Evolutionary conservation across 2,797 vertebrate species (phyloP).

Genomic region (Ciconia nigra): DNA sequence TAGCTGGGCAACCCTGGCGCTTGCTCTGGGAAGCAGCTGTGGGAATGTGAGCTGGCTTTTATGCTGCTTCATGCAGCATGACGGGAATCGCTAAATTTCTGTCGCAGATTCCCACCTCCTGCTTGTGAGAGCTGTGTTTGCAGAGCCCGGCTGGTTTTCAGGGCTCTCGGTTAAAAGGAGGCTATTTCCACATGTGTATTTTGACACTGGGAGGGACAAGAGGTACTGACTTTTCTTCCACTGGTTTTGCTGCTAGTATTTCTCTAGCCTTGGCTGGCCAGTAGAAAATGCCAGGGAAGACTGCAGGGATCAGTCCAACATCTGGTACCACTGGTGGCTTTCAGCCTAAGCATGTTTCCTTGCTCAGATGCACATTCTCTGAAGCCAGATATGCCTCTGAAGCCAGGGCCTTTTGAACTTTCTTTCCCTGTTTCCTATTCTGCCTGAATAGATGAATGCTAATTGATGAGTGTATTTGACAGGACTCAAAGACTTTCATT

Average conservation of each 20-base stretch:
- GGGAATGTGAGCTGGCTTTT: background rate
- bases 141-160: background rate
- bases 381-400: background rate
- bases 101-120: background rate
- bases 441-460: background rate
- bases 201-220: background rate
- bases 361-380: background rate
- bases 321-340: background rate
- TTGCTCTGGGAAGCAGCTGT: background rate
- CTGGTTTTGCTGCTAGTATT: background rate
- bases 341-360: background rate
- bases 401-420: background rate
- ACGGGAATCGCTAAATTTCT: background rate
- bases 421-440: background rate
- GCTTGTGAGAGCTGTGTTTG: background rate
- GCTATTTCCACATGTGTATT: background rate
- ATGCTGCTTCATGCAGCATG: background rate
- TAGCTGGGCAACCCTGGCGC: accelerated
- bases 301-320: background rate
- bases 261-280: background rate
- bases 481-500: background rate
- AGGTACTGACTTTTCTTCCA: background rate
- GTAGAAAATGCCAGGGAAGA: background rate
- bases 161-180: background rate
- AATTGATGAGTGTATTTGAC: background rate